These are phyloP conservation scores for Todiramphus saurophagus DNA, from an alignment of 2,113 vertebrate species.

Conservation along the genomic window DNA sequence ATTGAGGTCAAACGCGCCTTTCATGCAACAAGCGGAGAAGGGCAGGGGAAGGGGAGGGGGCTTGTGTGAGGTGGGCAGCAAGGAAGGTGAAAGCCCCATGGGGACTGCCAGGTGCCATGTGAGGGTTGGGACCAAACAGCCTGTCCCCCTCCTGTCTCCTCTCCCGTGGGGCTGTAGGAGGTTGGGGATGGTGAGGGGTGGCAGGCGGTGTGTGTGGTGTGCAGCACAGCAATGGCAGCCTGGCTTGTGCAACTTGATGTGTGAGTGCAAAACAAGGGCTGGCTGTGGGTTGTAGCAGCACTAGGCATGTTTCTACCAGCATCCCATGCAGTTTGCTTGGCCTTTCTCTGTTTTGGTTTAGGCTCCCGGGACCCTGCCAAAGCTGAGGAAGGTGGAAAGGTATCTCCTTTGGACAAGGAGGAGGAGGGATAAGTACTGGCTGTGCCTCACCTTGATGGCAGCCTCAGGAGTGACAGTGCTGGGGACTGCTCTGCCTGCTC, in stretches of 20 bases:
- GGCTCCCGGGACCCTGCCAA: accelerated
- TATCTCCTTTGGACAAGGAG: background rate
- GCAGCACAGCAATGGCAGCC: accelerated
- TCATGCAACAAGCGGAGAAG: background rate
- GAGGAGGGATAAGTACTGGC: background rate
- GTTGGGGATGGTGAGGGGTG: background rate
- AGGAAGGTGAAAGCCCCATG: accelerated
- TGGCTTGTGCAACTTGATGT: accelerated
- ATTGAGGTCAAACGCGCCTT: constrained; percentile 60
- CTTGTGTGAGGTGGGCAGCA: accelerated
- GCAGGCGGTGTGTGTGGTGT: accelerated
- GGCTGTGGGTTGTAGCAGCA: accelerated
- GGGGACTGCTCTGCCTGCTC: background rate
- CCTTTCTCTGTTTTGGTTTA: background rate
- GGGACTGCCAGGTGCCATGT: accelerated
- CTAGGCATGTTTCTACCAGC: accelerated
- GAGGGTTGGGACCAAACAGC: background rate
- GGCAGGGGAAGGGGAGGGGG: background rate
- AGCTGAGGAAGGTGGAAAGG: background rate
- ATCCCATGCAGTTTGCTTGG: background rate
- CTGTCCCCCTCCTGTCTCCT: background rate
- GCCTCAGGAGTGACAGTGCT: background rate
- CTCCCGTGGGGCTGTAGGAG: accelerated
- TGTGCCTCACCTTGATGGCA: background rate
- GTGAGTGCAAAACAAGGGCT: background rate